Evolutionary conservation across 2,797 vertebrate genomes (phyloP), one percentile per base, ranked within the genome.

Genomic region (Hippopotamyrus pictus): DNA sequence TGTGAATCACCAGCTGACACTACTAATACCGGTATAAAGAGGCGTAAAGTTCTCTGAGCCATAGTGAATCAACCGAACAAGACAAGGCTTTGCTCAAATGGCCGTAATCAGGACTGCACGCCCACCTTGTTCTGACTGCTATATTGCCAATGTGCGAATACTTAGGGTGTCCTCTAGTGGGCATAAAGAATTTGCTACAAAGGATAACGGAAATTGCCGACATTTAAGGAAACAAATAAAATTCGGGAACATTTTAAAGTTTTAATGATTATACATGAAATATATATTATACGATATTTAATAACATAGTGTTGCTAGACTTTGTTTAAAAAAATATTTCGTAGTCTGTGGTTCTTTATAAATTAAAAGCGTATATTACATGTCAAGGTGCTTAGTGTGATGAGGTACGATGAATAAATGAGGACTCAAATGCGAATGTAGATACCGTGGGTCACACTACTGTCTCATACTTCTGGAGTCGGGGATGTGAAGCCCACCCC

Each of bases 161-260:
- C 73, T 94, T 94, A 94, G 92, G 96, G 94, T 96, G 95, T 95
- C 95, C 95, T 95, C 96, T 96, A 93, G 93, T 95, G 96, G 94
- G 83, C 14, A 91, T 50, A 91, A 0, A 86, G 11, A 88, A 88
- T 89, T 8, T 22, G 48, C 88, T 62, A 33, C 54, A 85, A 82
- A 29, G 8, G 44, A 50, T 65, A 17, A 65, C 12, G n/a, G 8
- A 57, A 29, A 33, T 3, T 25, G 83, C 9, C 22, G n/a, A 29
- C n/a, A 48, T 50, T 54, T 29, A 14, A 86, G 25, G 12, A 86
- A 50, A 50, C n/a, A 73, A 69, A 69, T 69, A 33, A 73, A 29
- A 33, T 14, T 69, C 1, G 3, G 11, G 29, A 33, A 69, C 65
- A 69, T 69, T 17, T 73, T 1, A 37, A 73, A 73, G 12, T 37